These are phyloP conservation scores for Aculops lycopersici DNA, from an alignment of 1,140 invertebrate species.

Conservation along the genomic window DNA sequence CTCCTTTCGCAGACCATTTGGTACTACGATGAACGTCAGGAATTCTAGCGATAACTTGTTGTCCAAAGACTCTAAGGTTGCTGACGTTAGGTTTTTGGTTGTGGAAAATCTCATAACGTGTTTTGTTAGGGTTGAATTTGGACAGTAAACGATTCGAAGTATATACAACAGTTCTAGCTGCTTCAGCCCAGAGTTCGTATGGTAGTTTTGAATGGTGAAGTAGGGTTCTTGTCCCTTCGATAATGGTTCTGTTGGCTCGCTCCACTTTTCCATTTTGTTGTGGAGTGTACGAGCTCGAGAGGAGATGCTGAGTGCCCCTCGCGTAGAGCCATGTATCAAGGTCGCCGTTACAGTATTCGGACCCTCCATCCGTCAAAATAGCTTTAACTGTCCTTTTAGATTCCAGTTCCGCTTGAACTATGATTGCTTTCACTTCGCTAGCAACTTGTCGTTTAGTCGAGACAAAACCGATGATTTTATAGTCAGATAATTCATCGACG, in stretches of 20 bases:
- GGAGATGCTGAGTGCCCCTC: slow-evolving; percentile 3
- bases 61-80: not conserved
- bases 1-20: not conserved
- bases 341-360: no score
- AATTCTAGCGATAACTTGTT: not conserved
- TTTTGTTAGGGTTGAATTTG: not conserved
- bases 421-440: no score
- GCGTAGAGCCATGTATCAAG: no score
- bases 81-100: not conserved
- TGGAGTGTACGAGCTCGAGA: slow-evolving; percentile 3
- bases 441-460: no score
- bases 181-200: slow-evolving; percentile 11
- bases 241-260: slow-evolving; percentile 10
- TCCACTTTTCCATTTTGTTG: slow-evolving; percentile 10
- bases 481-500: no score
- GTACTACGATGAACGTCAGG: not conserved
- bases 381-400: no score
- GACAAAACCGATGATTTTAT: no score
- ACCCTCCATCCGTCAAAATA: no score
- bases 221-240: slow-evolving; percentile 17
- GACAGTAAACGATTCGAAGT: no score
- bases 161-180: no score
- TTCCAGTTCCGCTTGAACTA: no score
- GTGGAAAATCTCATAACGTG: not conserved
- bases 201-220: no score